phyloP scores from a whole-genome alignment of 2,113 vertebrate genomes.

The Epinephelus cyanopodus region DNA sequence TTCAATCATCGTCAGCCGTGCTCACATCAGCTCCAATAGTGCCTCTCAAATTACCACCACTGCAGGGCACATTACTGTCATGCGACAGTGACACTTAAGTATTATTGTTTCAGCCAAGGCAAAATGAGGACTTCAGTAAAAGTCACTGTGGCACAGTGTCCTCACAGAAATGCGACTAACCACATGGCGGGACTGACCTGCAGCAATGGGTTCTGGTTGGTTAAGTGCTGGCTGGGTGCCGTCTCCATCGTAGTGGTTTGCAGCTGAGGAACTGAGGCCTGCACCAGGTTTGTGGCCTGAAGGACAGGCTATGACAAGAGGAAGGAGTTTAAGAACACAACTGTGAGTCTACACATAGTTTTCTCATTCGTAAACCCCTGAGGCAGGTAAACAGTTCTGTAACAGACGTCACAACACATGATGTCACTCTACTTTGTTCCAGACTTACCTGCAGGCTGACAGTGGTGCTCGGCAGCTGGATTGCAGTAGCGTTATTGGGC shows the following conservation, averaged over 20 bases:
- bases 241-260: conserved; percentile 84
- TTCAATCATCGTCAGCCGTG: not conserved
- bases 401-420: not conserved
- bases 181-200: conserved; percentile 85
- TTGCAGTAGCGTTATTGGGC: conserved; percentile 85
- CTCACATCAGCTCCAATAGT: not conserved
- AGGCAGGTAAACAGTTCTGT: not conserved
- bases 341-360: not conserved
- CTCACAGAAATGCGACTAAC: not conserved
- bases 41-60: not conserved
- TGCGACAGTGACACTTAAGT: not conserved
- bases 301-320: conserved; percentile 66
- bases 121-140: not conserved
- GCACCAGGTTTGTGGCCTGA: conserved; percentile 85
- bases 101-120: not conserved
- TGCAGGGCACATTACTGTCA: not conserved
- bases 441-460: conserved; percentile 90
- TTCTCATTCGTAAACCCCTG: not conserved
- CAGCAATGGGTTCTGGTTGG: conserved; percentile 84
- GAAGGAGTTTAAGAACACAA: not conserved
- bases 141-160: not conserved
- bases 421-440: no score
- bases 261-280: conserved; percentile 81
- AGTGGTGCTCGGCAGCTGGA: conserved; percentile 90
- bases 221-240: conserved; percentile 75